Percentiles rank a stretch among this genome's conserved stretches.
Evolutionary conservation across 2,113 vertebrate genomes (phyloP).

Genomic region (Lucifuga dentata): DNA sequence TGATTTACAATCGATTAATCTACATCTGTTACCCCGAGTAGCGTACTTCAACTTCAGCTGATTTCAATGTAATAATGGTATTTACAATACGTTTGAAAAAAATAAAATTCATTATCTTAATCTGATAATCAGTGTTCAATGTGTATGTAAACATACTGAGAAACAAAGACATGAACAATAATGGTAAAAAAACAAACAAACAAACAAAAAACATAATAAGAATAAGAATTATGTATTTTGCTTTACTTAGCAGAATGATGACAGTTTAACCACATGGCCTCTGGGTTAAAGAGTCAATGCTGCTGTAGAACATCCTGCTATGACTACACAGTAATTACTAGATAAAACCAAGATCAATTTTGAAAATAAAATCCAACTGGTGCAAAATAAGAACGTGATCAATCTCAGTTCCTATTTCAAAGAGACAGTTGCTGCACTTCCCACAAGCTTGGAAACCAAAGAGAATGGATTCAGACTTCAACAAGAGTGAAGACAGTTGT

Average conservation of each 20-base stretch:
- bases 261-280: not conserved
- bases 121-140: too few relatives aligned
- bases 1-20: too few relatives aligned
- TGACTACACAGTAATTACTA: not conserved
- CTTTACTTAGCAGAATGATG: not conserved
- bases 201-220: too few relatives aligned
- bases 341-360: not conserved
- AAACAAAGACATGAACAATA: not conserved
- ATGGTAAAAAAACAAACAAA: too few relatives aligned
- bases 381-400: not conserved
- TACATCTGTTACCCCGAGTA: too few relatives aligned
- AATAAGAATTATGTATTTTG: too few relatives aligned
- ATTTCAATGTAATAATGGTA: too few relatives aligned
- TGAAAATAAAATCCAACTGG: not conserved
- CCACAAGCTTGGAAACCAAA: not conserved
- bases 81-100: too few relatives aligned
- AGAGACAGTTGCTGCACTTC: not conserved
- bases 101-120: too few relatives aligned
- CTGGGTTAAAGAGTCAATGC: not conserved
- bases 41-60: too few relatives aligned
- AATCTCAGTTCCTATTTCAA: not conserved
- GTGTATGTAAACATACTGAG: too few relatives aligned
- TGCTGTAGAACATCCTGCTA: not conserved
- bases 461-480: not conserved
- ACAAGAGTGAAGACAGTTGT: too few relatives aligned